Percentiles rank a stretch among this genome's conserved stretches.
These are phyloP conservation scores for Steatornis caripensis DNA, from an alignment of 2,113 vertebrate genomes.

Conservation along the genomic window DNA sequence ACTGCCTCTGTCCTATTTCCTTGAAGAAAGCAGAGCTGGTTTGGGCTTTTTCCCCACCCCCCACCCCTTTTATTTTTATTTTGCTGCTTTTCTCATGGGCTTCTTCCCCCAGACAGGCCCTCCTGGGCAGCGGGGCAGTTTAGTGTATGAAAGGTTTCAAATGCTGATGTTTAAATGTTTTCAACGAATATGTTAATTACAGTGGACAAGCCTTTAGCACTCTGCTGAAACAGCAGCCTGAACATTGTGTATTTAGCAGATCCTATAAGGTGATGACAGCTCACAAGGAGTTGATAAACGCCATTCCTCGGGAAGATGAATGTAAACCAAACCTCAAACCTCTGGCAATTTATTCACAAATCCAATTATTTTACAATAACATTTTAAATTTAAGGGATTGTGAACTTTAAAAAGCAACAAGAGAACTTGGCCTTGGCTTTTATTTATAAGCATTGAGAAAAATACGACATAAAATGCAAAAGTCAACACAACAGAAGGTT, in stretches of 20 bases:
- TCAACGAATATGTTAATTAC: background rate
- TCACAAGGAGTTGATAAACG: slow-evolving; percentile 46
- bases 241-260: background rate
- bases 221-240: slow-evolving; percentile 3
- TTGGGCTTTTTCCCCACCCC: no score
- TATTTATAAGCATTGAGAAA: background rate
- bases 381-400: background rate
- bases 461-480: background rate
- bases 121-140: background rate
- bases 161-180: background rate
- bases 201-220: background rate
- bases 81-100: background rate
- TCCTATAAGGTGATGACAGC: slow-evolving; percentile 13
- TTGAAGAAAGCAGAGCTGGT: background rate
- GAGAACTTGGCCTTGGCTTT: background rate
- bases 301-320: slow-evolving; percentile 34
- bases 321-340: slow-evolving; percentile 38
- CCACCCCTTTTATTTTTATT: background rate
- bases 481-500: background rate
- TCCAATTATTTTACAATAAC: background rate
- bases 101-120: background rate
- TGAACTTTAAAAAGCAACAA: background rate
- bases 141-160: background rate
- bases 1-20: background rate
- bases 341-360: slow-evolving; percentile 6